phyloP scores from a whole-genome alignment of 1,140 invertebrate species.

The Drosophila orena region DNA sequence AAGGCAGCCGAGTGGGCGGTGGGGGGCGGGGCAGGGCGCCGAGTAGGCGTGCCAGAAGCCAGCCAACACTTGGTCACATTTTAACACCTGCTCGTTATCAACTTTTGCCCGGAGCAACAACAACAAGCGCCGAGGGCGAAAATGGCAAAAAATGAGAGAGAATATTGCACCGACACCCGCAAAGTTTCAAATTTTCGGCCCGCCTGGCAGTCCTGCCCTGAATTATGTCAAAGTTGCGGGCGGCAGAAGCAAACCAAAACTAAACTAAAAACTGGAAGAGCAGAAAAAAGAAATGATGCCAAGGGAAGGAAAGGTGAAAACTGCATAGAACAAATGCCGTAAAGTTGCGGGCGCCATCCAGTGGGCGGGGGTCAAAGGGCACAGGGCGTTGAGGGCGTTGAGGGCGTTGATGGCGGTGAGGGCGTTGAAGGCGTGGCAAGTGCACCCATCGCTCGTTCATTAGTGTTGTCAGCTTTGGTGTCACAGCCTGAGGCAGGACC shows the following conservation, averaged over 20 bases:
- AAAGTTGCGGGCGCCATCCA: slow-evolving; percentile 50
- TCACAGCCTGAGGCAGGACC: slow-evolving; percentile 56
- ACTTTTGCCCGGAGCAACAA: slow-evolving; percentile 72
- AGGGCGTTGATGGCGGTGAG: neutral
- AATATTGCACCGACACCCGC: slow-evolving; percentile 61
- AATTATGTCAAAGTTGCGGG: slow-evolving; percentile 81
- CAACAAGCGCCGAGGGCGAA: slow-evolving; percentile 18
- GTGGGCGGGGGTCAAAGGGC: slow-evolving; percentile 10
- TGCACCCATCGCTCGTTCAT: slow-evolving; percentile 61
- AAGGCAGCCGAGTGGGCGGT: slow-evolving; percentile 19
- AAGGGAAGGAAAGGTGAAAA: slow-evolving; percentile 53
- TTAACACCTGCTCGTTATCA: slow-evolving; percentile 83
- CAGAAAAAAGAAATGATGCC: neutral
- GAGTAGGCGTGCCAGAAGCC: slow-evolving; percentile 44
- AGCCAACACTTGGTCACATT: slow-evolving; percentile 77
- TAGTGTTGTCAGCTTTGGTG: slow-evolving; percentile 75
- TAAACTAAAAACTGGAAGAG: slow-evolving; percentile 9
- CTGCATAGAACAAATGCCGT: slow-evolving; percentile 72
- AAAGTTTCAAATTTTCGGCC: slow-evolving; percentile 71
- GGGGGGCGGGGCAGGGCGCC: neutral
- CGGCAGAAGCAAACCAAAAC: slow-evolving; percentile 20
- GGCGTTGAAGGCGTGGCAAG: slow-evolving; percentile 22
- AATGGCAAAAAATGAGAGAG: slow-evolving; percentile 34
- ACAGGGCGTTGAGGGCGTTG: neutral
- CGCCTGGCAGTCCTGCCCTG: slow-evolving; percentile 67